Conservation (phyloP, 2,113 vertebrate species). For the Heterotis niloticus region DNA sequence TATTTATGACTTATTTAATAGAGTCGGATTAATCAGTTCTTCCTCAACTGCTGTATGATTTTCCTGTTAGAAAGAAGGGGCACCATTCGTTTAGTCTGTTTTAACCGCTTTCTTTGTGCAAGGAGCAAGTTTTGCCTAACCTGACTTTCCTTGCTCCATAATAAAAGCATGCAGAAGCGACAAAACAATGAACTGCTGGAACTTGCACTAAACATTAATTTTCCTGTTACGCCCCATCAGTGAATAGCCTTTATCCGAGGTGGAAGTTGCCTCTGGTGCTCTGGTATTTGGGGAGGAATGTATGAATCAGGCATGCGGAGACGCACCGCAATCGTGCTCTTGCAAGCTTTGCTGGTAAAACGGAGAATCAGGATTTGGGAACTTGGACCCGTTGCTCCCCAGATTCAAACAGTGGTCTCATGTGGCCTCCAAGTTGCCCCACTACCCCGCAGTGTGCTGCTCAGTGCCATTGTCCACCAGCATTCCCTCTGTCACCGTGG, state of each 20-base stretch:
- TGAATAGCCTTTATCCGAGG: slow-evolving; percentile 24
- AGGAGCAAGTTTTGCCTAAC: neutral
- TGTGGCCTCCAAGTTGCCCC: neutral
- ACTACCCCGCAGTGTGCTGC: slow-evolving; percentile 10
- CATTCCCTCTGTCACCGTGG: slow-evolving; percentile 31
- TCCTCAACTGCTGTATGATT: neutral
- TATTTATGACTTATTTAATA: slow-evolving; percentile 5
- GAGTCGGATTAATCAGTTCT: neutral
- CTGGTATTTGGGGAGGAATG: neutral
- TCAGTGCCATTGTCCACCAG: slow-evolving; percentile 33
- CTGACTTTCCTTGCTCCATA: neutral
- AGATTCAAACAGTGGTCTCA: neutral
- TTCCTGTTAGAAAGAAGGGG: neutral
- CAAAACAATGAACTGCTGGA: slow-evolving; percentile 10
- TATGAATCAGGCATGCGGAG: neutral
- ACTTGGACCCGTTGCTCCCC: neutral
- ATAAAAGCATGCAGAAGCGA: neutral
- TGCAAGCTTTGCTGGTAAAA: slow-evolving; percentile 13
- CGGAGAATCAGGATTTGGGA: slow-evolving; percentile 21
- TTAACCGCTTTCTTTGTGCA: neutral
- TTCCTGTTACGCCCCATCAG: slow-evolving; percentile 29
- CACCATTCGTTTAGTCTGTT: neutral
- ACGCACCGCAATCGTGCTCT: slow-evolving; percentile 19
- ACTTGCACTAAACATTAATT: slow-evolving; percentile 27
- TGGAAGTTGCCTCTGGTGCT: slow-evolving; percentile 26